Evolutionary conservation across 2,113 vertebrate genomes (phyloP).

Genomic region (Elachura formosa): DNA sequence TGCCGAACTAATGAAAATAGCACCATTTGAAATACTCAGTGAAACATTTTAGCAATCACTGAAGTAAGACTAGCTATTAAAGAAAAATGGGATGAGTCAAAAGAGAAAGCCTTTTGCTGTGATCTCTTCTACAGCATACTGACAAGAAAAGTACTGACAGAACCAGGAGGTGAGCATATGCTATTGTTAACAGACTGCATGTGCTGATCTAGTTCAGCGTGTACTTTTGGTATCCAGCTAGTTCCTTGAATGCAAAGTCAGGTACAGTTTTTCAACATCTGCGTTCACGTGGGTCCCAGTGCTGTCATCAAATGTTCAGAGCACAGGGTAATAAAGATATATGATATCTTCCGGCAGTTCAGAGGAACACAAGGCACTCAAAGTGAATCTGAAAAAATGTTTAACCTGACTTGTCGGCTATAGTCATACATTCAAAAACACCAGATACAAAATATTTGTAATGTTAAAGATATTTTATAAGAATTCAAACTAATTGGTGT

Average conservation of each 20-base stretch:
- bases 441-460: neutral
- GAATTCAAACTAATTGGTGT: neutral
- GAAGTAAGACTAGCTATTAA: neutral
- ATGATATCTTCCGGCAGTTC: neutral
- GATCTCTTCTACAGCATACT: neutral
- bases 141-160: neutral
- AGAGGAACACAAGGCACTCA: neutral
- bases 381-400: neutral
- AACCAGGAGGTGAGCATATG: neutral
- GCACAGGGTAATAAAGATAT: neutral
- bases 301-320: neutral
- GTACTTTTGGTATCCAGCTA: neutral
- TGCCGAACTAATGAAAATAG: neutral
- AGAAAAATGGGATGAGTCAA: neutral
- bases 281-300: neutral
- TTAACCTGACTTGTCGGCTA: neutral
- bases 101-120: neutral
- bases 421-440: neutral
- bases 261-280: neutral
- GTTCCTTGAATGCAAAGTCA: constrained; percentile 1
- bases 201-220: neutral
- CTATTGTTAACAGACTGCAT: neutral
- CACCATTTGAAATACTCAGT: neutral
- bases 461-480: neutral
- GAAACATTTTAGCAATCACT: neutral